These are phyloP conservation scores for Myioborus melanocephalus DNA, from an alignment of 2,797 vertebrate species.

Conservation along the genomic window DNA sequence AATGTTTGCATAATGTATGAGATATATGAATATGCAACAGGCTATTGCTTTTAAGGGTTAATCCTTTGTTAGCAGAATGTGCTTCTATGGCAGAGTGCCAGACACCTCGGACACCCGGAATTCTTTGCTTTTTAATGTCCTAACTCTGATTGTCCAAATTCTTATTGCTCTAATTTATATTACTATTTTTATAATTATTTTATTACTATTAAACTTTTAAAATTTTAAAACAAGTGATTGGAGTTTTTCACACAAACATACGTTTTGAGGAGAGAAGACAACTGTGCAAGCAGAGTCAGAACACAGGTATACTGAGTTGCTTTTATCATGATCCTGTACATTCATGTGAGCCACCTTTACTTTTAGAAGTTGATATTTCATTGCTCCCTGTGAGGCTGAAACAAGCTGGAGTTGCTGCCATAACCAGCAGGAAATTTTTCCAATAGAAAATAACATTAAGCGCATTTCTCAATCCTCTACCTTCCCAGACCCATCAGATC, in stretches of 20 bases:
- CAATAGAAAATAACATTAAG: neutral
- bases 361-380: neutral
- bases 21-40: neutral
- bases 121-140: neutral
- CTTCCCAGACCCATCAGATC: neutral
- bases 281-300: neutral
- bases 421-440: neutral
- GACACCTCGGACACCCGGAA: rapidly evolving
- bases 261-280: neutral
- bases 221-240: neutral
- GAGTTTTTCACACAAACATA: neutral
- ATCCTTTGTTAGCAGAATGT: neutral
- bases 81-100: no score
- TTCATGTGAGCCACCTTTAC: neutral
- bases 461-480: neutral
- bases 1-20: neutral
- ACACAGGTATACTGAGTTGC: neutral
- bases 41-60: neutral
- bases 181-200: neutral
- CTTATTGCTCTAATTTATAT: neutral
- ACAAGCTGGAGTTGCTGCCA: neutral
- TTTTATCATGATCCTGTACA: neutral
- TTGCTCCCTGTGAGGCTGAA: neutral
- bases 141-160: neutral
- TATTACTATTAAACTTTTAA: neutral